phyloP scores from a whole-genome alignment of 1,140 invertebrate genomes.

The Neodiprion pinetum region DNA sequence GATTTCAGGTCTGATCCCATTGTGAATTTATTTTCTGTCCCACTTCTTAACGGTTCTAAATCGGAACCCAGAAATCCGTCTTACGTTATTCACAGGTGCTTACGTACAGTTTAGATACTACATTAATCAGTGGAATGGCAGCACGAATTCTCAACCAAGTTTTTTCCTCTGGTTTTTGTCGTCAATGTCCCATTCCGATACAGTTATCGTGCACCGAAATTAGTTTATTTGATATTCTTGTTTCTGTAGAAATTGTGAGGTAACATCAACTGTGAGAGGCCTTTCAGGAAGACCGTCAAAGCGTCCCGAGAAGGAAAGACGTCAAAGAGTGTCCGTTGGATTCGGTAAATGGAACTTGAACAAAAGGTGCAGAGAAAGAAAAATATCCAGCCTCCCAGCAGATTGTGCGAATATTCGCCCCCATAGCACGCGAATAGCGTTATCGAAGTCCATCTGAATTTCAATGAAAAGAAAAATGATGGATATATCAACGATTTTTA shows the following conservation, averaged over 20 bases:
- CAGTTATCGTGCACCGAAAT: background rate
- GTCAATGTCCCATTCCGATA: background rate
- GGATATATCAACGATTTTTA: too few relatives aligned
- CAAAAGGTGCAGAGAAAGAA: too few relatives aligned
- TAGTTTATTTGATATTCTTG: background rate
- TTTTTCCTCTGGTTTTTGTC: background rate
- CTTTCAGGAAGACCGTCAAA: background rate
- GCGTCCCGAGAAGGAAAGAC: background rate
- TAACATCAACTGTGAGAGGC: background rate
- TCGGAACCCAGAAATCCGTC: slow-evolving; percentile 3
- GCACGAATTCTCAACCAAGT: background rate
- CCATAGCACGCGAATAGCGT: too few relatives aligned
- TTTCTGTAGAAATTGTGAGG: background rate
- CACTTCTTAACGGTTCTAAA: background rate
- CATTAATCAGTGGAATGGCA: background rate
- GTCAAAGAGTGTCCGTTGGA: background rate
- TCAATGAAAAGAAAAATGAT: too few relatives aligned
- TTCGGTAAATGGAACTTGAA: background rate
- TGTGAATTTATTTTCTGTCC: background rate
- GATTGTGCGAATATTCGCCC: too few relatives aligned
- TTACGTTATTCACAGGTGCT: background rate
- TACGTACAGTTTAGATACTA: background rate
- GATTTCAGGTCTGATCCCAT: background rate
- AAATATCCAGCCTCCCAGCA: too few relatives aligned
- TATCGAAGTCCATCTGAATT: too few relatives aligned